Conservation (phyloP, 2,888 invertebrate species). For the Pherbina coryleti region DNA sequence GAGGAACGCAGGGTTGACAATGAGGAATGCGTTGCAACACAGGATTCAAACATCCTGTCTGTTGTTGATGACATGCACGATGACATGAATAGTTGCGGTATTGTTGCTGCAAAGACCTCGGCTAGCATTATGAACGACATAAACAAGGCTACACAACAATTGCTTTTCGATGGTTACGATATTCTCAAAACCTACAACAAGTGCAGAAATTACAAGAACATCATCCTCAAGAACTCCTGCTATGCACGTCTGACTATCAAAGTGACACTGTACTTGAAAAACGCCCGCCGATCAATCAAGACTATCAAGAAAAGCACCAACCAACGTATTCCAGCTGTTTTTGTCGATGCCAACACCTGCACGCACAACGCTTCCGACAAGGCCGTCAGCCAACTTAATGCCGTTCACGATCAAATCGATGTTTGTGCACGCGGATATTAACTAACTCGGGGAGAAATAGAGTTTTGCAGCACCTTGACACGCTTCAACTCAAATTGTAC, state of each 20-base stretch:
- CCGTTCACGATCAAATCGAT: slow-evolving; percentile 50
- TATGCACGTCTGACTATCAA: slow-evolving; percentile 52
- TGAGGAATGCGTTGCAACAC: slow-evolving; percentile 53
- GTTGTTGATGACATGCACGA: slow-evolving; percentile 52
- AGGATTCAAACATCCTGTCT: slow-evolving; percentile 49
- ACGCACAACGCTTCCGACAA: slow-evolving; percentile 53
- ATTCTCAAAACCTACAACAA: slow-evolving; percentile 49
- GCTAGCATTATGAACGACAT: slow-evolving; percentile 57
- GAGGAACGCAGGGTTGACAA: slow-evolving; percentile 51
- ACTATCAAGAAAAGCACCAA: slow-evolving; percentile 54
- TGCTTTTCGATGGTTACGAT: slow-evolving; percentile 55
- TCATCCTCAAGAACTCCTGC: slow-evolving; percentile 49
- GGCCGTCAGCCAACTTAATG: slow-evolving; percentile 52
- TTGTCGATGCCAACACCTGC: slow-evolving; percentile 54
- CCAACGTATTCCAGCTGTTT: slow-evolving; percentile 56
- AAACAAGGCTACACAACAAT: slow-evolving; percentile 55
- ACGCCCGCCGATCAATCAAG: slow-evolving; percentile 51
- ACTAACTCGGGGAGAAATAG: not conserved
- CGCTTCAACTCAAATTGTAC: too few species aligned
- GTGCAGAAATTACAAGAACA: slow-evolving; percentile 52
- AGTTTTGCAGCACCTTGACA: too few species aligned
- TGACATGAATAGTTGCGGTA: slow-evolving; percentile 53
- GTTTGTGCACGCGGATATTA: slow-evolving; percentile 44
- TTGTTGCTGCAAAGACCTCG: slow-evolving; percentile 55
- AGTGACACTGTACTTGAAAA: slow-evolving; percentile 50